Evolutionary conservation across 2,797 vertebrate genomes (phyloP).

Genomic region (Gambusia yucatana): DNA sequence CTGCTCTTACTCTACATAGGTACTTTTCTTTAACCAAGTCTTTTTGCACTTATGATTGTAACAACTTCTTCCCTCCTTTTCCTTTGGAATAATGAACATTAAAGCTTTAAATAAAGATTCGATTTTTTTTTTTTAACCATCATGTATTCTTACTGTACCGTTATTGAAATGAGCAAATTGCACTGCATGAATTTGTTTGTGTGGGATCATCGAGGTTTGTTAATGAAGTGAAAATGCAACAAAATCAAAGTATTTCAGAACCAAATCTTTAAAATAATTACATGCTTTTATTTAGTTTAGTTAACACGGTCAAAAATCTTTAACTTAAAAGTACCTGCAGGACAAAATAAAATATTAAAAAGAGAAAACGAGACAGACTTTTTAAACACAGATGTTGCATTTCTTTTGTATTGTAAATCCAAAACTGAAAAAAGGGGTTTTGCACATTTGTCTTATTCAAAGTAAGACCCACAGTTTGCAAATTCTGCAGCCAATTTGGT

Average conservation of each 20-base stretch:
- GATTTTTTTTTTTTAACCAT: conserved; percentile 82
- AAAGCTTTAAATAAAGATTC: conserved; percentile 84
- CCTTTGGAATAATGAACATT: conserved; percentile 70
- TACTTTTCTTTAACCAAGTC: conserved; percentile 28
- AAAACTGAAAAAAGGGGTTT: no score
- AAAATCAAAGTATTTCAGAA: neutral
- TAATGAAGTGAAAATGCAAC: neutral
- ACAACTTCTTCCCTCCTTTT: conserved; percentile 51
- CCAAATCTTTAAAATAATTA: neutral
- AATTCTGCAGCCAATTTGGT: no score
- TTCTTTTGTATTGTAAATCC: no score
- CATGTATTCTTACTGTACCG: conserved; percentile 59
- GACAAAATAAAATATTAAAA: no score
- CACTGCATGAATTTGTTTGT: neutral
- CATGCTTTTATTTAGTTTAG: neutral
- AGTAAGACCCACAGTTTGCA: no score
- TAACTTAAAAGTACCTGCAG: no score
- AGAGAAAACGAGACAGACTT: no score
- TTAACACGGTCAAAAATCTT: no score
- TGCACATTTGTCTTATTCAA: no score
- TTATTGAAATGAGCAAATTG: conserved; percentile 55
- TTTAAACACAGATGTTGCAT: no score
- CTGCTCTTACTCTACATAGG: conserved; percentile 37
- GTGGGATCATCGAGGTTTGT: neutral
- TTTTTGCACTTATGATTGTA: conserved; percentile 79